Evolutionary conservation across 2,113 vertebrate genomes (phyloP).

Genomic region (Taurulus bubalis): DNA sequence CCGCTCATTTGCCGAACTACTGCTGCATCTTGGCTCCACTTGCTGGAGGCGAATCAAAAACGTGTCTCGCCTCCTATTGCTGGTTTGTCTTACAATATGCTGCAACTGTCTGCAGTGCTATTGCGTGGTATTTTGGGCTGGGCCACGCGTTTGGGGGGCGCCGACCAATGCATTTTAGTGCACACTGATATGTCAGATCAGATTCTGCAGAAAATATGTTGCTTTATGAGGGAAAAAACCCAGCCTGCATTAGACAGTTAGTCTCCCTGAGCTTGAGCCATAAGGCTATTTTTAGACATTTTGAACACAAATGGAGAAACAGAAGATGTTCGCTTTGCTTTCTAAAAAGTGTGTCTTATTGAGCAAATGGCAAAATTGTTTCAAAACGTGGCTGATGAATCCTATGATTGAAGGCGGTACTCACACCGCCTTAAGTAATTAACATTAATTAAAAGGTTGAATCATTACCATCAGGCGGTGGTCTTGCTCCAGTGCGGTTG

Average conservation of each 20-base stretch:
- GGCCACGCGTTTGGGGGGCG: background rate
- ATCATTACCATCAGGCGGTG: slow-evolving; percentile 28
- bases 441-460: slow-evolving; percentile 41
- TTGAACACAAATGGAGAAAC: background rate
- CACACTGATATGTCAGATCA: slow-evolving; percentile 7
- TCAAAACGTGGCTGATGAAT: background rate
- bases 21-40: slow-evolving; percentile 22
- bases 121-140: background rate
- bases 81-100: slow-evolving; percentile 14
- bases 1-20: slow-evolving; percentile 30
- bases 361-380: background rate
- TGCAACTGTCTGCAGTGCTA: background rate
- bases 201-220: background rate
- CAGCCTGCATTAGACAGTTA: background rate
- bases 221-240: background rate
- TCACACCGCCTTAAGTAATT: slow-evolving; percentile 33
- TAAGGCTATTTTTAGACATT: background rate
- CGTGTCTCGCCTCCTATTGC: background rate
- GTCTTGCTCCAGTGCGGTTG: background rate
- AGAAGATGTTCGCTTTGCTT: background rate
- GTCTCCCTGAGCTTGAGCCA: background rate
- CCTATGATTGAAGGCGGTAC: slow-evolving; percentile 8
- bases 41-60: background rate
- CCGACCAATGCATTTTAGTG: slow-evolving; percentile 11
- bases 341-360: background rate